Conservation (phyloP, 2,797 vertebrate species). For the Urophycis tenuis region DNA sequence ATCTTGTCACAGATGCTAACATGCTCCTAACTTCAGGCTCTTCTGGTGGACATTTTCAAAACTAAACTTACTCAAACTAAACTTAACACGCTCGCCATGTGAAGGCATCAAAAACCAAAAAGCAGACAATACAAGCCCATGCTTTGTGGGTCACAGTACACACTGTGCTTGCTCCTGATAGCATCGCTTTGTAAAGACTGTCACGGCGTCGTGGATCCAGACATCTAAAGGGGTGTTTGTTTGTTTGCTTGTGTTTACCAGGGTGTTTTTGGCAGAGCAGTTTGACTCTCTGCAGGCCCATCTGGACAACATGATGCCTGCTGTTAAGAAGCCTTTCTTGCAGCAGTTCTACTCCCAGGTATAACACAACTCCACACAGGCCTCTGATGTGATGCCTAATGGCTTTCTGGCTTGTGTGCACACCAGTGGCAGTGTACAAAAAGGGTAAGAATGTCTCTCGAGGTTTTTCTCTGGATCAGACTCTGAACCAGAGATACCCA, state of each 20-base stretch:
- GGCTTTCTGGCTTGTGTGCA: background rate
- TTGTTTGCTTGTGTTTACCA: constrained; percentile 45
- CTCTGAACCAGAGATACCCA: background rate
- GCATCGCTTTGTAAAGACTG: background rate
- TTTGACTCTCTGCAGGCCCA: constrained; percentile 95
- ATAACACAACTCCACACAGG: background rate
- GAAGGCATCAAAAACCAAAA: background rate
- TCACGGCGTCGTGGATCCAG: background rate
- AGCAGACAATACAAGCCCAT: too few species aligned
- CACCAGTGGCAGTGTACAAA: background rate
- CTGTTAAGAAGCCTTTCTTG: constrained; percentile 95
- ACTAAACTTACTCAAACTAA: background rate
- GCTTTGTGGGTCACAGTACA: background rate
- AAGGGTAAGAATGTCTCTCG: background rate
- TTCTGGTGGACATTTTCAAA: background rate
- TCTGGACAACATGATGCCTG: constrained; percentile 95
- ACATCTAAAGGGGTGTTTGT: background rate
- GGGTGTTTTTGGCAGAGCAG: constrained; percentile 95
- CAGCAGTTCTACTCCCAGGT: constrained; percentile 99
- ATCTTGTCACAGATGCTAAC: background rate
- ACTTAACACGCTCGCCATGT: background rate
- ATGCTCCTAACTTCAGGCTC: background rate
- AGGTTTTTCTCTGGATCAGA: background rate
- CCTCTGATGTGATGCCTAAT: constrained; percentile 12
- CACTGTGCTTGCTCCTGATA: background rate